Conservation (phyloP, 2,888 invertebrate genomes). For the Lamproptera curius region DNA sequence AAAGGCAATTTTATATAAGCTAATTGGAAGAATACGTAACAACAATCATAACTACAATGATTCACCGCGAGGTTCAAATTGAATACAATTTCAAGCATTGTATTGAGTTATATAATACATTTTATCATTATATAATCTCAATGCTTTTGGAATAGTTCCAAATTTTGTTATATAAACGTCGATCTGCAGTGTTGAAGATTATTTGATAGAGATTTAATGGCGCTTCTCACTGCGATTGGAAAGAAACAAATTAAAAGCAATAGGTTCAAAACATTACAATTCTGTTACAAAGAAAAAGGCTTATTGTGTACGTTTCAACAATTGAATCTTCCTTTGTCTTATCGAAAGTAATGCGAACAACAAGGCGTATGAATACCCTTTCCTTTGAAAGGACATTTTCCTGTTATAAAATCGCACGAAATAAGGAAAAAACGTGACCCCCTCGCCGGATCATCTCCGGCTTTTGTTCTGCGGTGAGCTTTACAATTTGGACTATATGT, state of each 20-base stretch:
- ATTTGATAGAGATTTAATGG: no score
- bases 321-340: constrained; percentile 14
- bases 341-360: constrained; percentile 5
- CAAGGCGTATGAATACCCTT: constrained; percentile 15
- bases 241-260: no score
- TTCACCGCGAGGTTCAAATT: constrained; percentile 31
- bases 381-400: constrained; percentile 3
- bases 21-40: background rate
- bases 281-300: background rate
- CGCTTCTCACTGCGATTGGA: no score
- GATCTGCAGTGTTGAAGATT: constrained; percentile 33
- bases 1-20: background rate
- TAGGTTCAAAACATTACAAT: background rate
- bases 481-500: constrained; percentile 8
- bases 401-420: constrained; percentile 6
- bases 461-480: background rate
- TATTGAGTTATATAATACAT: constrained; percentile 15
- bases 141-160: constrained; percentile 34
- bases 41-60: background rate
- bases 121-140: constrained; percentile 13
- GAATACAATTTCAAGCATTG: background rate
- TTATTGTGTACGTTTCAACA: no score
- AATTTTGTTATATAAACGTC: constrained; percentile 35
- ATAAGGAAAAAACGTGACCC: constrained; percentile 9
- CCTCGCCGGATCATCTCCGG: constrained; percentile 6